Conservation (phyloP, 2,888 invertebrate species). For the Prenolepis imparis region DNA sequence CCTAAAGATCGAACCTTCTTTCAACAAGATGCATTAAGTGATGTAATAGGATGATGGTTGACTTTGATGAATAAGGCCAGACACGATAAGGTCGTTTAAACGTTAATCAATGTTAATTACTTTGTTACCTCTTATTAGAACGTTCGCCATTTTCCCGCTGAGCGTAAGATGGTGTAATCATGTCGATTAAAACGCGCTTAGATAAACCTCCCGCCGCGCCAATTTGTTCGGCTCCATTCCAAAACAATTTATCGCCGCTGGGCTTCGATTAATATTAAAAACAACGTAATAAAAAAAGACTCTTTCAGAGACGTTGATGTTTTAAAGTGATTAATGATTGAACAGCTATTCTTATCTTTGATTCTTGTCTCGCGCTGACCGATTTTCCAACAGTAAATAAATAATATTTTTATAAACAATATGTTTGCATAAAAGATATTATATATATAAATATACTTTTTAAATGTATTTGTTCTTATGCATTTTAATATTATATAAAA, state of each 20-base stretch:
- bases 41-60: constrained; percentile 17
- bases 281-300: constrained; percentile 21
- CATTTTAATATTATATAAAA: neutral
- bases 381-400: neutral
- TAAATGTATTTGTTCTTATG: neutral
- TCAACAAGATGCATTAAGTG: constrained; percentile 1
- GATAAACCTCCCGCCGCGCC: constrained; percentile 55
- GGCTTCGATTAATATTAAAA: constrained; percentile 48
- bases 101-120: constrained; percentile 55
- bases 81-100: constrained; percentile 55
- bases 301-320: constrained; percentile 15
- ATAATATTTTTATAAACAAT: neutral
- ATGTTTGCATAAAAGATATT: neutral
- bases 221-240: constrained; percentile 55
- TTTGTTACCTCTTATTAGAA: constrained; percentile 50
- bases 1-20: constrained; percentile 6
- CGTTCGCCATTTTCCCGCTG: constrained; percentile 46
- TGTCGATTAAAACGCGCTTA: constrained; percentile 54
- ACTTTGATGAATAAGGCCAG: constrained; percentile 34
- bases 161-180: constrained; percentile 39
- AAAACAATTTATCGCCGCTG: constrained; percentile 53
- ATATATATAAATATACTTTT: neutral
- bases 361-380: neutral
- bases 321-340: constrained; percentile 30
- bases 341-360: neutral